Evolutionary conservation across 1,140 invertebrate genomes (phyloP).

Genomic region (Diorhabda sublineata): DNA sequence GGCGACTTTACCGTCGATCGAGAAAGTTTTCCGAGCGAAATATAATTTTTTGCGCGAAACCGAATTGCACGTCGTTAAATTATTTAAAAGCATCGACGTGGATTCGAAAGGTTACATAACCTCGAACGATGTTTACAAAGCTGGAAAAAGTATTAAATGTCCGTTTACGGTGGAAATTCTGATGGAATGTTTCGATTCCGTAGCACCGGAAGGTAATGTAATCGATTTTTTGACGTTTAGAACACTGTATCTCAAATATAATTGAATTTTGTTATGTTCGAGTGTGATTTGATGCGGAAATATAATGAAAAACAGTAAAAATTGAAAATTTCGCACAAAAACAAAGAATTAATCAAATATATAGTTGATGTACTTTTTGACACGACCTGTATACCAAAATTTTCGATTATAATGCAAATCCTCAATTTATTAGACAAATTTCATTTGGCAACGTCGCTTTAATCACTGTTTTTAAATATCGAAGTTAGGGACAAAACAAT

Average conservation of each 20-base stretch:
- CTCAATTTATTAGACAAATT: too few species aligned
- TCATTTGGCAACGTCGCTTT: too few species aligned
- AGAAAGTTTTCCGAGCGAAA: constrained; percentile 3
- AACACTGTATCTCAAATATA: constrained; percentile 10
- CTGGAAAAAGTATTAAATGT: constrained; percentile 6
- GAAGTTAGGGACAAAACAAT: too few species aligned
- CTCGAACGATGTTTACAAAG: constrained; percentile 2
- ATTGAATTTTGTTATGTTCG: not conserved
- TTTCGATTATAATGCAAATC: too few species aligned
- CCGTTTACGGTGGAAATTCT: constrained; percentile 11
- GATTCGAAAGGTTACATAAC: constrained; percentile 13
- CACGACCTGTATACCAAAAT: too few species aligned
- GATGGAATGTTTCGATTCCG: constrained; percentile 12
- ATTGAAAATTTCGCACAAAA: too few species aligned
- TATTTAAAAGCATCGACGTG: constrained; percentile 8
- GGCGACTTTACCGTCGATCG: not conserved
- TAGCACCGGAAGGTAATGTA: not conserved
- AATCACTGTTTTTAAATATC: too few species aligned
- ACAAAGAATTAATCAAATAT: too few species aligned
- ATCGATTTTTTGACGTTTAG: constrained; percentile 17
- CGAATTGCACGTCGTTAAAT: constrained; percentile 12
- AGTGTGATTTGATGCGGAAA: too few species aligned
- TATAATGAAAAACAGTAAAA: too few species aligned
- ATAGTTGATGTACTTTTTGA: too few species aligned
- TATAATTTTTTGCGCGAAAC: constrained; percentile 11